A percentile compares a stretch with the other conserved stretches of the same genome.
Evolutionary conservation across 2,797 vertebrate species (phyloP).

Genomic region (Echiichthys vipera): DNA sequence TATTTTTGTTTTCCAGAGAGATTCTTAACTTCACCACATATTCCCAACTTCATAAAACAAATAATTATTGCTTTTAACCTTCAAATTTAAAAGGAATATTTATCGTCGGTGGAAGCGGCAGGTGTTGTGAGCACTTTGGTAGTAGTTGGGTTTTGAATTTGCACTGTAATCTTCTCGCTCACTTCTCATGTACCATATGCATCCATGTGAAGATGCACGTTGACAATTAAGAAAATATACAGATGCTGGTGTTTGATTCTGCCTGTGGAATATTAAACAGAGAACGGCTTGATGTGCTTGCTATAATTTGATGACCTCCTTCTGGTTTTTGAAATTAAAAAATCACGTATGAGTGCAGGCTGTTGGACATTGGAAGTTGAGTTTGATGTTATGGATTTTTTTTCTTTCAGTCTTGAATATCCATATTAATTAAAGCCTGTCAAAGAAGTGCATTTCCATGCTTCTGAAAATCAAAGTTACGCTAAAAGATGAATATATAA

Average conservation of each 20-base stretch:
- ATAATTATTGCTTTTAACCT: constrained; percentile 23
- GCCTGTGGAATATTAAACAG: constrained; percentile 49
- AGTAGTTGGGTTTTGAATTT: constrained; percentile 33
- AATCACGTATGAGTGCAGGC: constrained; percentile 38
- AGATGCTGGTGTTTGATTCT: constrained; percentile 67
- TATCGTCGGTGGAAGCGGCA: background rate
- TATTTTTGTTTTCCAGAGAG: constrained; percentile 18
- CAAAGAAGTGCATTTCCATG: constrained; percentile 44
- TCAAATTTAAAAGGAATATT: constrained; percentile 8
- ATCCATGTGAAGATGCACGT: constrained; percentile 46
- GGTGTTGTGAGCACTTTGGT: constrained; percentile 53
- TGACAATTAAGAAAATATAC: constrained; percentile 65
- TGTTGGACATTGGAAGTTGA: constrained; percentile 43
- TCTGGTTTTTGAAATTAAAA: constrained; percentile 41
- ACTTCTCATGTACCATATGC: constrained; percentile 52
- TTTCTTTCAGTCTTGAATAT: constrained; percentile 31
- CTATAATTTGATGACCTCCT: constrained; percentile 49
- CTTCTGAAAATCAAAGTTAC: constrained; percentile 30
- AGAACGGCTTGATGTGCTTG: constrained; percentile 39
- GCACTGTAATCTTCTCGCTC: constrained; percentile 34
- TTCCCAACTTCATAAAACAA: constrained; percentile 33
- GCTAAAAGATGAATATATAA: constrained; percentile 32
- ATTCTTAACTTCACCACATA: constrained; percentile 9
- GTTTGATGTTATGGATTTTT: constrained; percentile 47
- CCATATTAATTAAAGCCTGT: constrained; percentile 58